These are phyloP conservation scores for Chlorocebus sabaeus DNA, from an alignment of 2,113 vertebrate species.

Conservation along the genomic window DNA sequence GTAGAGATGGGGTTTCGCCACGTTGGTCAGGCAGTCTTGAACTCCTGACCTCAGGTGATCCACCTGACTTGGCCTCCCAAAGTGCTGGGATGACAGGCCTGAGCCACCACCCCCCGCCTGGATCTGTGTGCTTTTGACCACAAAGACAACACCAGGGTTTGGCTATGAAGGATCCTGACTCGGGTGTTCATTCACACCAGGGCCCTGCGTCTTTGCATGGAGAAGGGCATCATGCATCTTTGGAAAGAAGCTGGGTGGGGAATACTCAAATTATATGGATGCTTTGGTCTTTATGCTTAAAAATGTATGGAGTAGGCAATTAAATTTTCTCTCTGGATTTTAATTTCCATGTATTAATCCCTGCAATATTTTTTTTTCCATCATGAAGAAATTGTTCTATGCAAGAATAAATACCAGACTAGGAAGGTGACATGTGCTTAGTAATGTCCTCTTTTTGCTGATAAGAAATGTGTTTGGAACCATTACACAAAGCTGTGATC, in stretches of 20 bases:
- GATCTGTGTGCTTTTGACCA: background rate
- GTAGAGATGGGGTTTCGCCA: too few relatives aligned
- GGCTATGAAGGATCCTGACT: too few relatives aligned
- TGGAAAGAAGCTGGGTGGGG: background rate
- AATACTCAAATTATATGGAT: background rate
- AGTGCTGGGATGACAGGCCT: too few relatives aligned
- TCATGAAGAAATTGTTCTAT: background rate
- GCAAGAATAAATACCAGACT: background rate
- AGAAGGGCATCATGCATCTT: background rate
- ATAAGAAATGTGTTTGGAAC: background rate
- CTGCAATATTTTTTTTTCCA: background rate
- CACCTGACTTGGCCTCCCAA: too few relatives aligned
- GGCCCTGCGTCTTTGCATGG: background rate
- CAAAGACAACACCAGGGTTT: accelerated
- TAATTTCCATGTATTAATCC: background rate
- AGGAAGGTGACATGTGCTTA: background rate
- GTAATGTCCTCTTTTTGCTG: background rate
- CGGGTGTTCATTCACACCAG: background rate
- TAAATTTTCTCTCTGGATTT: background rate
- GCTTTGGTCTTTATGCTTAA: background rate
- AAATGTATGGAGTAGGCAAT: background rate
- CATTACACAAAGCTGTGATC: background rate
- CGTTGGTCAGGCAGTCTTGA: too few relatives aligned
- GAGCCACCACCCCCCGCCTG: too few relatives aligned
- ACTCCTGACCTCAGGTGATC: too few relatives aligned